Evolutionary conservation across 2,888 invertebrate species (phyloP).

Genomic region (Synanthedon tipuliformis): DNA sequence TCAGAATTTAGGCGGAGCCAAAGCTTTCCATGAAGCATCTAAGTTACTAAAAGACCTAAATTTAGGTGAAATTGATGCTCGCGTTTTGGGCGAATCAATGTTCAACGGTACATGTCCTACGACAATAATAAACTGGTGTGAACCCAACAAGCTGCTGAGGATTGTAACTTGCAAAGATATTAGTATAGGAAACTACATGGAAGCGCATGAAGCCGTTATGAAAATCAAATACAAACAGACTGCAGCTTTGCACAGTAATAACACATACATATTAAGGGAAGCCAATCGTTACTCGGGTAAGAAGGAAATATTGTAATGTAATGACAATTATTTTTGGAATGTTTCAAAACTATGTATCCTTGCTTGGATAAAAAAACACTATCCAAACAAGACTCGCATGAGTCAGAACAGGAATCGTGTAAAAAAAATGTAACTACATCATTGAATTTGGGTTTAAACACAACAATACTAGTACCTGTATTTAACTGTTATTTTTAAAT

Average conservation of each 20-base stretch:
- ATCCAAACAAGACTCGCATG: too few species aligned
- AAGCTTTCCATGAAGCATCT: conserved; percentile 60
- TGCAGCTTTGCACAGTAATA: conserved; percentile 56
- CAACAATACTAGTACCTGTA: too few species aligned
- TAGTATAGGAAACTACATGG: conserved; percentile 60
- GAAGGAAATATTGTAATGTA: conserved; percentile 1
- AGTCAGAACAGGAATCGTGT: too few species aligned
- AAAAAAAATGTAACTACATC: too few species aligned
- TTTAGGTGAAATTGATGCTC: conserved; percentile 48
- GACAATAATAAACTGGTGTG: conserved; percentile 60
- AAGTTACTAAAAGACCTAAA: conserved; percentile 48
- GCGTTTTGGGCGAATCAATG: conserved; percentile 54
- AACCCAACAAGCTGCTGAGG: conserved; percentile 51
- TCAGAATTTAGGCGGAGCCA: conserved; percentile 57
- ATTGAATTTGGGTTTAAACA: too few species aligned
- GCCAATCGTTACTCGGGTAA: conserved; percentile 62
- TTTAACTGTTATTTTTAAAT: too few species aligned
- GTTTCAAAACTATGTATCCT: too few species aligned
- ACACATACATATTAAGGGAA: conserved; percentile 56
- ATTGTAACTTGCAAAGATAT: conserved; percentile 63
- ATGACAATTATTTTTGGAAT: too few species aligned
- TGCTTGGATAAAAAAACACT: too few species aligned
- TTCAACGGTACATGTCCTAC: conserved; percentile 60
- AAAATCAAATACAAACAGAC: conserved; percentile 55
- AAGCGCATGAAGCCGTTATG: conserved; percentile 64